Percentiles rank a stretch among this genome's conserved stretches.
Evolutionary conservation across 2,113 vertebrate genomes (phyloP).

Genomic region (Percina caprodes): DNA sequence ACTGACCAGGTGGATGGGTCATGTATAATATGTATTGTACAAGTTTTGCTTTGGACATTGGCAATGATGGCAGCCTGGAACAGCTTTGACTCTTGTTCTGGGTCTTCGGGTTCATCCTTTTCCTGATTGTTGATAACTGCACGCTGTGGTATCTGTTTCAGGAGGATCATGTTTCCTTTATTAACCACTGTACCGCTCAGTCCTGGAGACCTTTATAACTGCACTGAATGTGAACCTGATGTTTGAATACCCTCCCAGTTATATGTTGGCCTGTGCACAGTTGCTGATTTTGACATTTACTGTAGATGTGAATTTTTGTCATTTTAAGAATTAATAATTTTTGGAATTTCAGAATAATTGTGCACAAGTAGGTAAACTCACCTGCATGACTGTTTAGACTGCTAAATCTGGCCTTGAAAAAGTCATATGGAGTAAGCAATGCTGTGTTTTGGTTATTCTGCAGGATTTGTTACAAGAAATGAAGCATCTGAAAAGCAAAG

Average conservation of each 20-base stretch:
- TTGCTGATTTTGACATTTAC: slow-evolving; percentile 15
- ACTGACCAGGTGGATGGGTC: slow-evolving; percentile 65
- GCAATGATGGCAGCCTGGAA: slow-evolving; percentile 14
- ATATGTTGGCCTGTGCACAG: slow-evolving; percentile 48
- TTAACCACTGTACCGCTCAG: slow-evolving; percentile 57
- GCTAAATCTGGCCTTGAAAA: not conserved
- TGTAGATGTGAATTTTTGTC: not conserved
- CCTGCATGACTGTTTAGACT: not conserved
- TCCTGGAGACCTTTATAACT: slow-evolving; percentile 56
- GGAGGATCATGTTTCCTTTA: slow-evolving; percentile 54
- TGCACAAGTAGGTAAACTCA: not conserved
- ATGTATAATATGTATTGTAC: not conserved
- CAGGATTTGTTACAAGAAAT: slow-evolving; percentile 93
- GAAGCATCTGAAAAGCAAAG: slow-evolving; percentile 90
- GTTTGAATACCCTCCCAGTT: slow-evolving; percentile 30
- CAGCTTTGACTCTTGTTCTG: slow-evolving; percentile 38
- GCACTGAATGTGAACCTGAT: slow-evolving; percentile 55
- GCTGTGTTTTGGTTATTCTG: slow-evolving; percentile 23
- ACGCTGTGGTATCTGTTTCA: slow-evolving; percentile 70
- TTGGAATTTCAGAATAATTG: slow-evolving; percentile 8
- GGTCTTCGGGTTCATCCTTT: slow-evolving; percentile 42
- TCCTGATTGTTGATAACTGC: slow-evolving; percentile 74
- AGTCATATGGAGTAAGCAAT: not conserved
- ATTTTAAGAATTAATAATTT: not conserved
- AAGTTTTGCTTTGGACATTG: slow-evolving; percentile 18